These are phyloP conservation scores for Anseranas semipalmata DNA, from an alignment of 2,113 vertebrate species.

Conservation along the genomic window DNA sequence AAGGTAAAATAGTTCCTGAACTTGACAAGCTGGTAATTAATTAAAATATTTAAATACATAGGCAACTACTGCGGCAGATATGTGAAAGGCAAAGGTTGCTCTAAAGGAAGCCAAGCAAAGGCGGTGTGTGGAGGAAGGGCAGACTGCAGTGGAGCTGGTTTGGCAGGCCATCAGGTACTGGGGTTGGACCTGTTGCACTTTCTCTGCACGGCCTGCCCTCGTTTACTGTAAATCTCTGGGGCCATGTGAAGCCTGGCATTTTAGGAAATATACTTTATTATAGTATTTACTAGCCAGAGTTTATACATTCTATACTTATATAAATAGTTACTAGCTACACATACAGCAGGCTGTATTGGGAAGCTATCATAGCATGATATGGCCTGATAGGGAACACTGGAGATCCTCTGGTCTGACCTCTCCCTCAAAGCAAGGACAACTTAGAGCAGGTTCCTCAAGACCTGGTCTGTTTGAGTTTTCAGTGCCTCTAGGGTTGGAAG, in stretches of 20 bases:
- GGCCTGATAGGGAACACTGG: not conserved
- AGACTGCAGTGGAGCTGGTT: not conserved
- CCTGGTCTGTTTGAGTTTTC: not conserved
- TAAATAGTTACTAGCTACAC: no score
- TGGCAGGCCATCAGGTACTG: not conserved
- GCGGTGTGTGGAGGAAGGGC: not conserved
- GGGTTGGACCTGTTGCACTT: not conserved
- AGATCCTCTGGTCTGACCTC: not conserved
- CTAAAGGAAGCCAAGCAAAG: not conserved
- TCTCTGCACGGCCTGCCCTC: not conserved
- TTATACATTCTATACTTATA: not conserved
- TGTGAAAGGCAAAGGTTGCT: not conserved
- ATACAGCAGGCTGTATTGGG: not conserved
- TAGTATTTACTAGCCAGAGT: not conserved
- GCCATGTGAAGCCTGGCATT: not conserved
- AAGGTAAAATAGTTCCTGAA: constrained; percentile 80
- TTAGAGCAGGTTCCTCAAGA: not conserved
- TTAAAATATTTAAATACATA: constrained; percentile 59
- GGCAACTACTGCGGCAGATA: not conserved
- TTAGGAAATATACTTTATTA: not conserved
- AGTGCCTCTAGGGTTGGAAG: not conserved
- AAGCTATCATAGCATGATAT: fast-evolving
- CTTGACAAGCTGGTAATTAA: constrained; percentile 77
- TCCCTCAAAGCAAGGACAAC: not conserved
- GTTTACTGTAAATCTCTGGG: not conserved